phyloP scores from a whole-genome alignment of 2,888 invertebrate genomes.

The Netelia inedita region DNA sequence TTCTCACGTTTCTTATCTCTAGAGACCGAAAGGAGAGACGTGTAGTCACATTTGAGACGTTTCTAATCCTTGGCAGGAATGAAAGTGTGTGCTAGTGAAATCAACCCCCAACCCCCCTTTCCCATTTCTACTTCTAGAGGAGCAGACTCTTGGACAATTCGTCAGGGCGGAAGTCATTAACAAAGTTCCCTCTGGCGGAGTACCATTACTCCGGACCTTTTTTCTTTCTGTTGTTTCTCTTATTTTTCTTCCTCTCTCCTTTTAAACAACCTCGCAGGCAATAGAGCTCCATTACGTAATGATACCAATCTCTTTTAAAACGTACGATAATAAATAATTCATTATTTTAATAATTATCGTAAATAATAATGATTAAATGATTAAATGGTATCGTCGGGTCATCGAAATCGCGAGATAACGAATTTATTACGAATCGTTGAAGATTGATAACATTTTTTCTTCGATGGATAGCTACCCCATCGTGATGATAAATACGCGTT shows the following conservation, averaged over 20 bases:
- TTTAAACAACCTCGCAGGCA: not conserved
- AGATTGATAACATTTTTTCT: too few relatives aligned
- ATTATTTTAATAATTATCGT: too few relatives aligned
- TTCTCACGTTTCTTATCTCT: not conserved
- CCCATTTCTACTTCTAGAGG: not conserved
- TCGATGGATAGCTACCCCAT: too few relatives aligned
- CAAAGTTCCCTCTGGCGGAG: slow-evolving; percentile 38
- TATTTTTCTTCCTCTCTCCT: not conserved
- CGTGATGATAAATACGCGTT: too few relatives aligned
- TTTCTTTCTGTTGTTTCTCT: slow-evolving; percentile 10
- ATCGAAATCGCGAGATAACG: too few relatives aligned
- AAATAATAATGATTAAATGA: too few relatives aligned
- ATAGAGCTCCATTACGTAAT: not conserved
- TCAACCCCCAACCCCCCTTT: not conserved
- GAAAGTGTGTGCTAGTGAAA: slow-evolving; percentile 17
- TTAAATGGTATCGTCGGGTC: too few relatives aligned
- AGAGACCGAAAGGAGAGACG: not conserved
- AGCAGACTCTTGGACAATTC: slow-evolving; percentile 23
- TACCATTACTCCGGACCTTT: slow-evolving; percentile 27
- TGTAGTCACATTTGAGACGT: slow-evolving; percentile 18
- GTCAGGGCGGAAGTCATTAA: slow-evolving; percentile 45
- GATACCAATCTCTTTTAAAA: not conserved
- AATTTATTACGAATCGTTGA: too few relatives aligned
- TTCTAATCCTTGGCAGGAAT: slow-evolving; percentile 44
- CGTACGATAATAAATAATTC: not conserved